Evolutionary conservation across 2,797 vertebrate species (phyloP).

Genomic region (Neoniphon sammara): DNA sequence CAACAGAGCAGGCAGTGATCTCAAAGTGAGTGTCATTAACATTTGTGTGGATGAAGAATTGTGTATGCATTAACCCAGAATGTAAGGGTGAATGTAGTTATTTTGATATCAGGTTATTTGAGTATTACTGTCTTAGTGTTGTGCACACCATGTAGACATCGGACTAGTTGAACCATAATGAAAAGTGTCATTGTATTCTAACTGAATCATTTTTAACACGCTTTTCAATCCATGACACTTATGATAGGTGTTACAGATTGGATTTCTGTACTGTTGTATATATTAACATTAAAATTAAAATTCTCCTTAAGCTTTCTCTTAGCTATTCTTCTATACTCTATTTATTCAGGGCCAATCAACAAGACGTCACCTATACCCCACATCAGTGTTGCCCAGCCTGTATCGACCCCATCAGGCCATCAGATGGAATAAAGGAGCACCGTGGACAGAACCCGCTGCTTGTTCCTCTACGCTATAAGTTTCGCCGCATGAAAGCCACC

Average conservation of each 20-base stretch:
- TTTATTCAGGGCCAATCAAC: conserved; percentile 5
- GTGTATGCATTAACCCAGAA: neutral
- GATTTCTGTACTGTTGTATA: too few relatives aligned
- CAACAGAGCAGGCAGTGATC: neutral
- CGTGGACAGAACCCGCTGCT: conserved; percentile 87
- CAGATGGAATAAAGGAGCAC: conserved; percentile 67
- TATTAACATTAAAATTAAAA: too few relatives aligned
- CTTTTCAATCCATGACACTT: too few relatives aligned
- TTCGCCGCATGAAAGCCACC: conserved; percentile 86
- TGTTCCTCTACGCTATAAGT: conserved; percentile 87
- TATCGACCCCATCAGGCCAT: conserved; percentile 78
- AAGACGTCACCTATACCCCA: conserved; percentile 77
- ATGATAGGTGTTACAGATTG: too few relatives aligned
- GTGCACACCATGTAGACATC: neutral
- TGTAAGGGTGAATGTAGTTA: conserved; percentile 14
- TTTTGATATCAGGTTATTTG: neutral
- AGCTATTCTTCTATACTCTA: neutral
- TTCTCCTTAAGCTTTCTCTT: too few relatives aligned
- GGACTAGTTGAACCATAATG: neutral
- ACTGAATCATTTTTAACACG: too few relatives aligned
- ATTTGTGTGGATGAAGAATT: neutral
- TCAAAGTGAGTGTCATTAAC: neutral
- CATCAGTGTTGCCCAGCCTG: conserved; percentile 86
- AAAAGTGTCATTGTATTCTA: too few relatives aligned
- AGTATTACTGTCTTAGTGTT: neutral